Conservation (phyloP, 2,888 invertebrate genomes). For the Neoaliturus tenellus region DNA sequence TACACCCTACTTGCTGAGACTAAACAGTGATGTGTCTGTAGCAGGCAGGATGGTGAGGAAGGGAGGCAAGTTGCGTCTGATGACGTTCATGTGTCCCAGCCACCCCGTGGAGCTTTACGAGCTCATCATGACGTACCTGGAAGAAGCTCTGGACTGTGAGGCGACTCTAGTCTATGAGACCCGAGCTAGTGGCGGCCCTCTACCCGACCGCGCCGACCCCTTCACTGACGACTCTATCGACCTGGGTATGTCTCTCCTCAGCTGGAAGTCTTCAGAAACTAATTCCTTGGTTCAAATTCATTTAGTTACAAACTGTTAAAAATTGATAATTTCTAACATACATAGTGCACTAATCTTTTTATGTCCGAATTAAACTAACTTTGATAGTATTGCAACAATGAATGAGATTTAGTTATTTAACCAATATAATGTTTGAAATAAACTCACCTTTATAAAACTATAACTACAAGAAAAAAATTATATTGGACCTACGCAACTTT, state of each 20-base stretch:
- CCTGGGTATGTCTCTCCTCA: slow-evolving; percentile 72
- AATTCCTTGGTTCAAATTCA: too few species aligned
- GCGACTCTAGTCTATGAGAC: slow-evolving; percentile 78
- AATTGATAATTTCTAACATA: too few species aligned
- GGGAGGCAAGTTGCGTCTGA: slow-evolving; percentile 73
- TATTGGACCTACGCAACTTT: too few species aligned
- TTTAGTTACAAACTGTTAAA: too few species aligned
- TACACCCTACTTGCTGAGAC: too few species aligned
- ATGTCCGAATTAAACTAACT: too few species aligned
- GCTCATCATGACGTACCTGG: slow-evolving; percentile 75
- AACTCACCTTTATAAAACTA: too few species aligned
- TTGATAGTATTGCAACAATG: too few species aligned
- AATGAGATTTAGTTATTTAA: too few species aligned
- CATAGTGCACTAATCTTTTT: too few species aligned
- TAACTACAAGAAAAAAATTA: too few species aligned
- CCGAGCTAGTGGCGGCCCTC: slow-evolving; percentile 75
- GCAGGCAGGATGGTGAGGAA: neutral
- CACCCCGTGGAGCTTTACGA: slow-evolving; percentile 79
- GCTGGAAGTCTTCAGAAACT: neutral
- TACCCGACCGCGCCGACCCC: slow-evolving; percentile 75
- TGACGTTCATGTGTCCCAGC: slow-evolving; percentile 79
- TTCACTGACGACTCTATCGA: slow-evolving; percentile 76
- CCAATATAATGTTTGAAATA: too few species aligned
- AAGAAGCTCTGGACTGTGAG: slow-evolving; percentile 74
- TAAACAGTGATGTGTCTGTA: slow-evolving; percentile 76